A percentile compares a stretch with the other conserved stretches of the same genome.
Evolutionary conservation across 2,797 vertebrate species (phyloP).

Genomic region (Leptoclinus maculatus): DNA sequence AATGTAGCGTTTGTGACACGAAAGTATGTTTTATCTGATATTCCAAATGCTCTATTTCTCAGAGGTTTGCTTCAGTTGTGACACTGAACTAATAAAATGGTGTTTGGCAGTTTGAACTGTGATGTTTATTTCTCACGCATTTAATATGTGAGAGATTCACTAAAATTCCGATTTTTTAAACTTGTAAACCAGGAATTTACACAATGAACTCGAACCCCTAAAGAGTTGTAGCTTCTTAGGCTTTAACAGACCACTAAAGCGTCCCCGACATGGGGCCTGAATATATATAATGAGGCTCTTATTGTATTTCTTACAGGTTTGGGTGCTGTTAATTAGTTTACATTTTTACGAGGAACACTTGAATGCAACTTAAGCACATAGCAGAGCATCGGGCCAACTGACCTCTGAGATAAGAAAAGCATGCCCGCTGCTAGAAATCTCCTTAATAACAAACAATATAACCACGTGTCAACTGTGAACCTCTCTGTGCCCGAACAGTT

Average conservation of each 20-base stretch:
- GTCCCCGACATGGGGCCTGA: neutral
- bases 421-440: neutral
- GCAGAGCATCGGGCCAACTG: slow-evolving; percentile 27
- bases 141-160: neutral
- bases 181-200: too few relatives aligned
- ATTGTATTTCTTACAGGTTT: neutral
- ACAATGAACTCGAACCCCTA: neutral
- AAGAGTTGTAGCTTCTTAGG: neutral
- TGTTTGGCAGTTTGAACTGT: too few relatives aligned
- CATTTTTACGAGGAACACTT: slow-evolving; percentile 6
- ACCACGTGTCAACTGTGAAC: neutral
- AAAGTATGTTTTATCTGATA: neutral
- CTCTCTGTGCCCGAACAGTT: neutral
- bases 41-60: neutral
- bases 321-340: neutral
- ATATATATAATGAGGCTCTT: fast-evolving
- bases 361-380: slow-evolving; percentile 46
- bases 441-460: neutral
- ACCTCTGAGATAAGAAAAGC: slow-evolving; percentile 33
- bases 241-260: neutral
- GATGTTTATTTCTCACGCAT: neutral
- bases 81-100: neutral
- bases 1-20: neutral
- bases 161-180: too few relatives aligned
- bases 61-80: neutral